Conservation (phyloP, 2,888 invertebrate genomes). For the Stenchaetothrips biformis region DNA sequence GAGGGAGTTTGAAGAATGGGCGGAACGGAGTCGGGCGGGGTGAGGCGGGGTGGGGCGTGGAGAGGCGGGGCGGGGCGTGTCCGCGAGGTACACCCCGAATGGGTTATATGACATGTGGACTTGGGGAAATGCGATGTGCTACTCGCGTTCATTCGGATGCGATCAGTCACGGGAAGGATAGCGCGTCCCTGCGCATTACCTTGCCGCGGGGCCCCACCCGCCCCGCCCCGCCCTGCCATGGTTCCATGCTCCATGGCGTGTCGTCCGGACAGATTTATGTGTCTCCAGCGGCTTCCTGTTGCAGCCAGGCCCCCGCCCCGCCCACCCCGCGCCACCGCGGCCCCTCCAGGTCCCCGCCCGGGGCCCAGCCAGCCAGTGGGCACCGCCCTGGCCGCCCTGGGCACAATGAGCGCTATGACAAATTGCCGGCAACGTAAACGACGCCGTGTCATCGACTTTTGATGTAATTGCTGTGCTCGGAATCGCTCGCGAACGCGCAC, state of each 20-base stretch:
- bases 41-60: not conserved
- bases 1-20: slow-evolving; percentile 15
- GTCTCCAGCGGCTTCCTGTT: slow-evolving; percentile 17
- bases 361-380: not conserved
- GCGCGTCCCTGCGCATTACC: not conserved
- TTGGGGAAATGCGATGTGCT: not conserved
- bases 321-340: not conserved
- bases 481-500: not conserved
- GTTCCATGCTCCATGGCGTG: not conserved
- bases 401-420: slow-evolving; percentile 15
- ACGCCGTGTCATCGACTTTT: slow-evolving; percentile 17
- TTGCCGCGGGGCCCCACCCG: not conserved
- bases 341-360: not conserved
- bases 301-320: not conserved
- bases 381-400: not conserved
- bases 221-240: not conserved
- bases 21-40: not conserved
- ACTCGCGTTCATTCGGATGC: not conserved
- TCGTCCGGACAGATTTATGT: slow-evolving; percentile 16
- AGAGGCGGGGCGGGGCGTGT: not conserved
- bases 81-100: not conserved
- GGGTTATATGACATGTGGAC: not conserved
- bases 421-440: slow-evolving; percentile 19
- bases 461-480: slow-evolving; percentile 16
- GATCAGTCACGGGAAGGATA: not conserved